Base-by-base conservation (phyloP, 1,140 invertebrate species). In the Oryctes rhinoceros region DNA sequence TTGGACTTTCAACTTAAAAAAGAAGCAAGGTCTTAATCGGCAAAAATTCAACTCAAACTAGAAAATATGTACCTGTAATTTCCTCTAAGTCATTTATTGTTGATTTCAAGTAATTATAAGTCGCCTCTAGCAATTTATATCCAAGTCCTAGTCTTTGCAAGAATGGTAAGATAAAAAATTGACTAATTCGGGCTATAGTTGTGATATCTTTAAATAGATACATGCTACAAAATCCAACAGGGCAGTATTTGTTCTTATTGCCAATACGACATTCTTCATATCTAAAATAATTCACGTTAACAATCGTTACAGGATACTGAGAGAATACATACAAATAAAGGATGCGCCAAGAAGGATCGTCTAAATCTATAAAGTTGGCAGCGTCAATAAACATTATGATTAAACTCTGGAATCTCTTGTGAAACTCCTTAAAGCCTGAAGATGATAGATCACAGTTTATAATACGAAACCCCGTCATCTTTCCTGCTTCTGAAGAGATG, bases 321-420 rank as follows among this genome's bases (percentile, higher is more conserved):
- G 67, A 78, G 6, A 18, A 15, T 74, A 13, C 71, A 3, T 92
- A 99, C 96, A 97, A 89, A 74, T 97, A 91, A 88, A 96, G 98
- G 87, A 96, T 97, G 53, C 92, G 91, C 97, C 98, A 99, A 82
- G 94, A 92, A 37, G 95, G 92, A 90, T 99, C 98, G 88, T 97
- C 95, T 3, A 94, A 90, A 89, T 99, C 97, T 84, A 99, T 96
- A 86, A 95, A 98, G 71, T 92, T 95, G 11, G 95, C 95, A 5
- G 96, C 97, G 91, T 99, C 98, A 84, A 99, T 96, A 86, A 94
- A 99, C 94, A 96, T 99, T 78, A 99, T 87, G 11, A 99, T 89
- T 86, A 99, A 97, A 6, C 96, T 97, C 89, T 98, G 96, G 79
- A 99, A 89, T 80, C 94, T 91, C 82, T 93, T 88, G 86, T 98